phyloP scores from a whole-genome alignment of 2,797 vertebrate species.

The Mus caroli region DNA sequence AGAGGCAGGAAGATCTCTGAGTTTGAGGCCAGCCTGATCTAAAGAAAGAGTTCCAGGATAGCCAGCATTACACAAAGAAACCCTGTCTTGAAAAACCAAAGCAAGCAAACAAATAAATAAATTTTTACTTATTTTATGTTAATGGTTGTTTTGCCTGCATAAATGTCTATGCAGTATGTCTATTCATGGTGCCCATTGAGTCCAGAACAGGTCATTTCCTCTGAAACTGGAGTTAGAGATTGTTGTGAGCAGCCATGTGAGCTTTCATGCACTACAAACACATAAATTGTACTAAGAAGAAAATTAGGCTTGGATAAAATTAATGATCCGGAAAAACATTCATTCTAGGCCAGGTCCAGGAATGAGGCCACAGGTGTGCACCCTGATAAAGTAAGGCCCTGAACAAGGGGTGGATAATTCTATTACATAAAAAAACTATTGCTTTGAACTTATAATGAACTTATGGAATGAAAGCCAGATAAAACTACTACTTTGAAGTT shows the following conservation, averaged over 20 bases:
- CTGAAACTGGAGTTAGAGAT: background rate
- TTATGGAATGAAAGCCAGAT: background rate
- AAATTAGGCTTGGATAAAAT: background rate
- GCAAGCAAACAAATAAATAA: background rate
- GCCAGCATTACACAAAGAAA: background rate
- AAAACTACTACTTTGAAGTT: background rate
- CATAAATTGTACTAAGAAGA: background rate
- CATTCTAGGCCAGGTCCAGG: background rate
- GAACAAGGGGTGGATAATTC: background rate
- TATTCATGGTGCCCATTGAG: background rate
- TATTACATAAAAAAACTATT: background rate
- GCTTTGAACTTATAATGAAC: background rate
- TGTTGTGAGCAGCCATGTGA: background rate
- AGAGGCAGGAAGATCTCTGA: background rate
- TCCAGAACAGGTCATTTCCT: background rate
- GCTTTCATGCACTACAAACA: background rate
- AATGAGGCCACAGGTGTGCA: background rate
- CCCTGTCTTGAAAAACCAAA: background rate
- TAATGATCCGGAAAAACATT: background rate
- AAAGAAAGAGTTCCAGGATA: background rate
- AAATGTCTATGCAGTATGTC: background rate
- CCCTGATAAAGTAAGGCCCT: background rate
- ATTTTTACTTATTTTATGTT: background rate
- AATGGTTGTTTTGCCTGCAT: background rate
- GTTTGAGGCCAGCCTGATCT: background rate